phyloP scores from a whole-genome alignment of 2,888 invertebrate genomes.

The Andrena fulva region DNA sequence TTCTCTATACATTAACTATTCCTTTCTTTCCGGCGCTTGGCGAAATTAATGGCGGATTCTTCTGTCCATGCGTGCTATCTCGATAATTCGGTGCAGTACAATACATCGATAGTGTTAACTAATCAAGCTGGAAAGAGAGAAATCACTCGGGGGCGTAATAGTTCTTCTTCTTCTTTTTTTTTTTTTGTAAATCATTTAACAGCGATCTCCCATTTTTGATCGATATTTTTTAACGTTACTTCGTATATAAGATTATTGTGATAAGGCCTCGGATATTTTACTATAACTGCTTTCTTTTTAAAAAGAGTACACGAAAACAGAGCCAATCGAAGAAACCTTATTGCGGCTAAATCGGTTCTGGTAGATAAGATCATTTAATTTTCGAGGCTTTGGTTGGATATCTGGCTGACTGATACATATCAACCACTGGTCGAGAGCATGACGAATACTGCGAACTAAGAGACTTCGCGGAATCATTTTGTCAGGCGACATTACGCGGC shows the following conservation, averaged over 20 bases:
- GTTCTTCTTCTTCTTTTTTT: conserved; percentile 15
- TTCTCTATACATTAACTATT: conserved; percentile 61
- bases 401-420: conserved; percentile 26
- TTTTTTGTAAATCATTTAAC: conserved; percentile 45
- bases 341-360: conserved; percentile 34
- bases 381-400: conserved; percentile 59
- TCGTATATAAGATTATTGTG: conserved; percentile 79
- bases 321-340: conserved; percentile 36
- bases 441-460: conserved; percentile 44
- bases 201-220: conserved; percentile 62
- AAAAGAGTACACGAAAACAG: conserved; percentile 26
- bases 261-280: conserved; percentile 83
- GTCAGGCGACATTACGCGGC: conserved; percentile 30
- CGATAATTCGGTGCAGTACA: conserved; percentile 52
- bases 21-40: conserved; percentile 57
- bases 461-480: conserved; percentile 36
- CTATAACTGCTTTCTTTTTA: conserved; percentile 69
- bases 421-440: conserved; percentile 20
- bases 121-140: conserved; percentile 60
- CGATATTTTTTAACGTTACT: conserved; percentile 73
- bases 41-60: conserved; percentile 35
- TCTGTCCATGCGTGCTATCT: conserved; percentile 43
- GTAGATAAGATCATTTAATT: conserved; percentile 30
- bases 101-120: conserved; percentile 46
- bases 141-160: conserved; percentile 49